Base-by-base conservation (phyloP, 1,140 invertebrate species). In the Neodiprion lecontei region DNA sequence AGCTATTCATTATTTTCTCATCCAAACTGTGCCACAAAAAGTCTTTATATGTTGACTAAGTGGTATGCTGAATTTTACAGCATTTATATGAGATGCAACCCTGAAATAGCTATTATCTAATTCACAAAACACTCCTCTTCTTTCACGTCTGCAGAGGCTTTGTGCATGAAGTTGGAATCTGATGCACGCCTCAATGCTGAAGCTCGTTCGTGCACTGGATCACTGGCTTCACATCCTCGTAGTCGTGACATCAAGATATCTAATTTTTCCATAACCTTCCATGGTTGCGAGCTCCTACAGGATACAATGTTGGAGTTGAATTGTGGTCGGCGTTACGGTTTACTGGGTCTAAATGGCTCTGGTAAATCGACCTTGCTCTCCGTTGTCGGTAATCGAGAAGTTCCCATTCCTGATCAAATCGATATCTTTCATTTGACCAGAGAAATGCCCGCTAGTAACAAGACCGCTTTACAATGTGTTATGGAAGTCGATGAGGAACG, bases 401-500 rank as follows among this genome's bases (percentile, higher is more conserved):
- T 99, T 21, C 97, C 98, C 4, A 97, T 99, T 77, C 99, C 97
- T 14, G 94, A 98, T 14, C 95, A 97, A 83, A 97, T 99, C 79
- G 99, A 99, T 90, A 99, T 99, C 82, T 99, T 98, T 89, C 96
- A 99, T 87, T 90, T 99, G 81, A 96, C 96, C 9, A 91, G 98
- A 73, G 98, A 99, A 90, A 99, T 99, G 93, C 95, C 97, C 7
- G 97, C 98, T 12, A 97, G 95, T 76, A 95, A 98, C 80, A 97
- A 96, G 88, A 92, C 91, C 69, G 99, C 99, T 8, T 89, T 99
- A 12, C 91, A 99, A 84, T 97, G 96, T 88, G 99, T 99, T 9
- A 97, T 99, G 94, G 98, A 99, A 88, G 98, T 99, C 0, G 98
- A 99, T 84, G 93, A 97, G 81, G 98, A 99, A 87, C 91, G 98